Evolutionary conservation across 2,888 invertebrate genomes (phyloP), one percentile per base, ranked within the genome.

Genomic region (Smittia aterrima): DNA sequence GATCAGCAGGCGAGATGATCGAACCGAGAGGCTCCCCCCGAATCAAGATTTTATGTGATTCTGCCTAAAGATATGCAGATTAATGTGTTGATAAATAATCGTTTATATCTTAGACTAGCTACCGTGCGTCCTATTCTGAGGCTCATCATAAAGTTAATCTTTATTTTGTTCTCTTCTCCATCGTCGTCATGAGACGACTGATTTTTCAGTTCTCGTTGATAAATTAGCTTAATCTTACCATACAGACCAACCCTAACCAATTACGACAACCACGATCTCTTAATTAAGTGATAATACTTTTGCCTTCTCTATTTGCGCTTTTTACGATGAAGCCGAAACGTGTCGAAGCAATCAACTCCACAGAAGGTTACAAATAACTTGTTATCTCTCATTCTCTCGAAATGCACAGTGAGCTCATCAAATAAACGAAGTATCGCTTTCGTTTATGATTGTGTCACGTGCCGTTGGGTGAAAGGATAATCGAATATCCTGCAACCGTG

Each of bases 31-130:
- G 9, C 18, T 58, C 64, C 64, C 64, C 25, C 58, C 25, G 54
- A 38, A 38, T 38, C 40, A 40, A 74, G 64, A 74, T 74, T 74
- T 74, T 74, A 74, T 74, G 73, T 73, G 73, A 73, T 73, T 73
- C 54, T 64, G 38, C 54, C 66, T 20, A 66, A 25, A 74, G 74
- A 74, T 74, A 74, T 74, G 74, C 74, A 74, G 74, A 74, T 74
- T 74, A 74, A 74, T 74, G 47, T 74, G 74, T 74, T 74, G 74
- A 74, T 74, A 74, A 74, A 74, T 74, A 74, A 74, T 74, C 64
- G 54, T 66, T 74, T 66, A 27, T 66, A 74, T 54, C 54, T 24
- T 20, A 54, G 53, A 66, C 66, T 66, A 66, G 74, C 74, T 74
- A 74, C 74, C 64, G 74, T 66, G 16, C n/a, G 58, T 47, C 16